These are phyloP conservation scores for Otus sunia DNA, from an alignment of 2,113 vertebrate genomes.

Conservation along the genomic window DNA sequence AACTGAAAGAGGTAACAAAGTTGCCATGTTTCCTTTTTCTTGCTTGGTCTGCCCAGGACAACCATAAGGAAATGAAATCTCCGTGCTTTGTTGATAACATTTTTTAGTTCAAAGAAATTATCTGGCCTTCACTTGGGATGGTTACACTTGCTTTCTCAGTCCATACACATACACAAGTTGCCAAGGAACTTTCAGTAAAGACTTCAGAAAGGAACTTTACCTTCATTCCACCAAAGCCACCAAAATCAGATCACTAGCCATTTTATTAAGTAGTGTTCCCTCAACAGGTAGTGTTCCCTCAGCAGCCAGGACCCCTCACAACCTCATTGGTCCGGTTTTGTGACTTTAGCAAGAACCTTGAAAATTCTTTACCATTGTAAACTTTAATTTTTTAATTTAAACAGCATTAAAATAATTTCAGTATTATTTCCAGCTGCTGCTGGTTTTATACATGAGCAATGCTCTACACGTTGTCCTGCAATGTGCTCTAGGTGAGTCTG, in stretches of 20 bases:
- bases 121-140: neutral
- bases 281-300: neutral
- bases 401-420: neutral
- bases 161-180: neutral
- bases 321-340: neutral
- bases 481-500: neutral
- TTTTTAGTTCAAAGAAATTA: neutral
- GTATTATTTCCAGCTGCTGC: neutral
- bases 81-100: neutral
- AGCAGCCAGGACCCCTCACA: neutral
- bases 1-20: neutral
- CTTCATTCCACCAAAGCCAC: neutral
- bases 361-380: neutral
- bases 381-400: neutral
- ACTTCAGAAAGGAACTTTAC: neutral
- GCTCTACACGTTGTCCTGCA: neutral
- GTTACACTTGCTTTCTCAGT: neutral
- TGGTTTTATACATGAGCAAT: neutral
- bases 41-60: neutral
- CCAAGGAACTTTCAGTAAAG: neutral
- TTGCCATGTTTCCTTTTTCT: neutral
- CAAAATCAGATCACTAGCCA: neutral
- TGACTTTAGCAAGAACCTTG: neutral
- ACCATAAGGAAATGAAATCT: neutral
- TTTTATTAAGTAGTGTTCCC: neutral